These are phyloP conservation scores for Triplophysa bombifrons DNA, from an alignment of 2,797 vertebrate species.

Conservation along the genomic window DNA sequence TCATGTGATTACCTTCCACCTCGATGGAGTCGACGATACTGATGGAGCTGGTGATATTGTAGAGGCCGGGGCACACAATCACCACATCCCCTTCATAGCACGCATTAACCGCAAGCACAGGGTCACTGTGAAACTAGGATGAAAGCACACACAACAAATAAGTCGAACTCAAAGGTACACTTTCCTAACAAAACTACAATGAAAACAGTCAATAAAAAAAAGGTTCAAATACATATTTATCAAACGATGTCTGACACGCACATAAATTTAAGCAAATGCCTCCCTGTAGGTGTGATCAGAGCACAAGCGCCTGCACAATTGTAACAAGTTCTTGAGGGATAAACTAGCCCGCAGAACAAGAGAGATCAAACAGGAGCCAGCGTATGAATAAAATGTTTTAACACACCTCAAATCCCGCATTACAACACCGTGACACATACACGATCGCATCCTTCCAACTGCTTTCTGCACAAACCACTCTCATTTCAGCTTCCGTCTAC, in stretches of 20 bases:
- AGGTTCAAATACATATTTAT: neutral
- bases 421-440: constrained; percentile 14
- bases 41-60: constrained; percentile 78
- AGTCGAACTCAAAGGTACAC: neutral
- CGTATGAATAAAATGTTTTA: constrained; percentile 19
- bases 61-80: constrained; percentile 85
- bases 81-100: constrained; percentile 85
- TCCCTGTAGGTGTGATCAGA: constrained; percentile 3
- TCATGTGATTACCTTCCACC: constrained; percentile 79
- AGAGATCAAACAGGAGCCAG: constrained; percentile 34
- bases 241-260: neutral
- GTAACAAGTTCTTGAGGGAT: constrained; percentile 35
- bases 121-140: constrained; percentile 84
- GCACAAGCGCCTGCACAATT: constrained; percentile 11
- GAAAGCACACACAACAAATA: constrained; percentile 29
- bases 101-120: constrained; percentile 77
- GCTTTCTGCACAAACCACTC: neutral
- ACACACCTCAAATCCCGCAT: constrained; percentile 35
- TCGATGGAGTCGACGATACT: constrained; percentile 86
- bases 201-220: neutral
- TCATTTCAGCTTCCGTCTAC: neutral
- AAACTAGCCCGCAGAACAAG: constrained; percentile 41
- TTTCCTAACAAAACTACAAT: neutral
- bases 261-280: neutral
- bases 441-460: neutral